These are phyloP conservation scores for Drosophila mayaguana DNA, from an alignment of 2,888 invertebrate species.

Conservation along the genomic window DNA sequence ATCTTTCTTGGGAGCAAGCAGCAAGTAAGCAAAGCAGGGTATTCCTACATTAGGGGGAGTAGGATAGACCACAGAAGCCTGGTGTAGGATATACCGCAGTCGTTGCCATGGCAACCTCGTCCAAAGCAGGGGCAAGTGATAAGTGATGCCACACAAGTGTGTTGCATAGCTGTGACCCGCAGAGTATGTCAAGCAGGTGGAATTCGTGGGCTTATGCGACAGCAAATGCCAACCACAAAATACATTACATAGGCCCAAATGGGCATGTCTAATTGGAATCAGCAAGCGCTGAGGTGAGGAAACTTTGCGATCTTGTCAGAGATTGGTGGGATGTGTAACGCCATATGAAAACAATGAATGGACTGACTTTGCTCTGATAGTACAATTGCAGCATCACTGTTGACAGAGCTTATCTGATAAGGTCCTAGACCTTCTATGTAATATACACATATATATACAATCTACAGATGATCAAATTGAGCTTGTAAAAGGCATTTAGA, in stretches of 20 bases:
- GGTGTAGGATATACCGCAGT: not conserved
- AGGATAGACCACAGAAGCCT: not conserved
- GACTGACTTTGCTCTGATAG: conserved; percentile 18
- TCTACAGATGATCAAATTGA: conserved; percentile 14
- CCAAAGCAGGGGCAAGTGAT: conserved; percentile 6
- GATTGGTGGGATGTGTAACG: conserved; percentile 8
- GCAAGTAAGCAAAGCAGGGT: not conserved
- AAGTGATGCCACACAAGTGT: conserved; percentile 23
- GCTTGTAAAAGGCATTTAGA: conserved; percentile 31
- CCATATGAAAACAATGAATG: conserved; percentile 24
- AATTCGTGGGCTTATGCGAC: conserved; percentile 16
- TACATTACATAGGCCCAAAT: not conserved
- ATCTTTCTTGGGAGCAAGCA: not conserved
- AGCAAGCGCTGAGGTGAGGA: conserved; percentile 6
- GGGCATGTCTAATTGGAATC: not conserved
- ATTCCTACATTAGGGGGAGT: not conserved
- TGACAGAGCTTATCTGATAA: conserved; percentile 24
- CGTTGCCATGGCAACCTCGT: conserved; percentile 35
- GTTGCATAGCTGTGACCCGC: conserved; percentile 17
- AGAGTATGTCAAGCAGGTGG: conserved; percentile 14
- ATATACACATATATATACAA: conserved; percentile 3
- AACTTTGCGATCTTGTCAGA: conserved; percentile 15
- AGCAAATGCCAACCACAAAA: not conserved
- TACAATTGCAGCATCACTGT: conserved; percentile 16
- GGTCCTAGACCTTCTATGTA: not conserved